Evolutionary conservation across 1,140 invertebrate species (phyloP), one percentile per base, ranked within the genome.

Genomic region (Hylaeus volcanicus): DNA sequence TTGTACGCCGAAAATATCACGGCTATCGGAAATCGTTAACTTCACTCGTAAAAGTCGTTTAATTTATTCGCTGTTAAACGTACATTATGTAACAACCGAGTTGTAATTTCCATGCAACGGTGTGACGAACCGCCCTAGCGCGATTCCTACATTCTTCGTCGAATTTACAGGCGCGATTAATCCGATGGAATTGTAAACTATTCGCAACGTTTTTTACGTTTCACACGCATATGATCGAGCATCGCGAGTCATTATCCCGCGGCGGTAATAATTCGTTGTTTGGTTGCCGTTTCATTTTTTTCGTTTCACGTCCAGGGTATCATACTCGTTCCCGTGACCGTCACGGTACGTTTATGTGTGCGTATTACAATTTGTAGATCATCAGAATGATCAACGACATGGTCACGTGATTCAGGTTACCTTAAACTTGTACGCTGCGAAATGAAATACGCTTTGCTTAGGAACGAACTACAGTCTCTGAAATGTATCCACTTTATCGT

Each of bases 221-320:
- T 53, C 9, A 63, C 41, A 39, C n/a, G 37, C 15, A 43, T 66
- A 75, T 11, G 14, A n/a, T 61, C 43, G 48, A 15, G 53, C 26
- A 74, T 12, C 2, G 5, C 0, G 3, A 39, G 37, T 43, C 12
- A 39, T 43, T 56, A 75, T 37, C 26, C 12, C 43, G 14, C 55
- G 79, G 71, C 73, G 74, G 73, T 80, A 81, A 74, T 64, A 48
- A 84, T 83, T 74, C 82, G 86, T 89, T 89, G 83, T 76, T 65
- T 82, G 83, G 82, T 86, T 87, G 78, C 84, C 85, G 88, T 86
- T 88, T 65, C 86, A 26, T 87, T 88, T 89, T 88, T 89, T 88
- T 74, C 81, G 79, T 55, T 80, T 53, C 70, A 39, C 58, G 51
- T 77, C 48, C 39, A 55, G 26, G 53, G 43, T 55, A 26, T 60